Percentiles rank a stretch among this genome's conserved stretches.
These are phyloP conservation scores for Vultur gryphus DNA, from an alignment of 2,797 vertebrate species.

Conservation along the genomic window DNA sequence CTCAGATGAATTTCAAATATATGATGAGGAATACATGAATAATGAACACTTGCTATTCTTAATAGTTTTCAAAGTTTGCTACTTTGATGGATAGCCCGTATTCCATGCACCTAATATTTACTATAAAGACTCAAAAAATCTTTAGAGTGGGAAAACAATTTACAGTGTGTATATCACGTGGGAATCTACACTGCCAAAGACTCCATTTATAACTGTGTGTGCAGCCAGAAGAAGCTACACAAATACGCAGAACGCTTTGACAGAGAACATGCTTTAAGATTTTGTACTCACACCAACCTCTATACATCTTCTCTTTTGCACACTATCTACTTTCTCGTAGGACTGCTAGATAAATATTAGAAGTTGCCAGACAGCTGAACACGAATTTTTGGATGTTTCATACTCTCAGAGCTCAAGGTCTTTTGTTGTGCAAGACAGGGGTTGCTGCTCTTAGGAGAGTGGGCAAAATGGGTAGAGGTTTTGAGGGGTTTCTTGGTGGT, in stretches of 20 bases:
- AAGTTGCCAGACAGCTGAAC: not conserved
- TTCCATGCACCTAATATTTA: not conserved
- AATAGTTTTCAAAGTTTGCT: not conserved
- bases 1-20: conserved; percentile 17
- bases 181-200: not conserved
- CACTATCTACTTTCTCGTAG: not conserved
- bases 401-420: not conserved
- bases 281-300: not conserved
- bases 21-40: not conserved
- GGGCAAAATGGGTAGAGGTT: not conserved
- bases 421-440: not conserved
- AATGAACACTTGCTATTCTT: not conserved
- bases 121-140: not conserved
- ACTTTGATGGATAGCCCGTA: not conserved
- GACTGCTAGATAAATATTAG: not conserved
- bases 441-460: not conserved
- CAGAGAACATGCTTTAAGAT: not conserved
- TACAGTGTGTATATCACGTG: not conserved
- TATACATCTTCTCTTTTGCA: not conserved
- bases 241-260: not conserved
- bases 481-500: not conserved
- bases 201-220: not conserved
- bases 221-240: not conserved
- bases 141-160: not conserved
- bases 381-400: not conserved